These are phyloP conservation scores for Ceramica pisi DNA, from an alignment of 2,888 invertebrate genomes.

Conservation along the genomic window DNA sequence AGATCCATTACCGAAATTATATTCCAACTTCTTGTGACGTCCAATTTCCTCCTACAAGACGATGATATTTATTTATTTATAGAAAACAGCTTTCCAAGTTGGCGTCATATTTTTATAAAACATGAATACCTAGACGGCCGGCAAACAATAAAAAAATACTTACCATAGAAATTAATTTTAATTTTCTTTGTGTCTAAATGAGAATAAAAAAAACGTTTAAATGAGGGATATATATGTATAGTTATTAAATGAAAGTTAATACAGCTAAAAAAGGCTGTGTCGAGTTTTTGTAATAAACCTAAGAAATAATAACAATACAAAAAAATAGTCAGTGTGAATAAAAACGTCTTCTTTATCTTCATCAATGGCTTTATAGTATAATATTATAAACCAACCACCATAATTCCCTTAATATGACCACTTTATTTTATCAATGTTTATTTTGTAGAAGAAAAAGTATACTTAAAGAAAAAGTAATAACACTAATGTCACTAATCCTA, in stretches of 20 bases:
- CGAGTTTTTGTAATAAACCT: too few relatives aligned
- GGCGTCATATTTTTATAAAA: background rate
- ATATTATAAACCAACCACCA: background rate
- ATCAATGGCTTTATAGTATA: background rate
- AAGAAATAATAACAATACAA: too few relatives aligned
- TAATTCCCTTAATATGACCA: background rate
- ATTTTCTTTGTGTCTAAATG: background rate
- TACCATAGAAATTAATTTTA: background rate
- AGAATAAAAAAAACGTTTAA: background rate
- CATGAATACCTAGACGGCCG: background rate
- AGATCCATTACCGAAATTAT: constrained; percentile 39
- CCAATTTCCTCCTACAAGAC: constrained; percentile 29
- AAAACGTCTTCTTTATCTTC: background rate
- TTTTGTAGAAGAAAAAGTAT: background rate
- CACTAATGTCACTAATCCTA: background rate
- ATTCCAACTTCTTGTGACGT: constrained; percentile 13
- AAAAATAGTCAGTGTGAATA: too few relatives aligned
- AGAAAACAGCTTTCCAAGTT: constrained; percentile 24
- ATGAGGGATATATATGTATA: background rate
- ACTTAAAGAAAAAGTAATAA: background rate
- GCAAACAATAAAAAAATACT: constrained; percentile 11
- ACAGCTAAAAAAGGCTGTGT: too few relatives aligned
- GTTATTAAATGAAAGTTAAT: background rate
- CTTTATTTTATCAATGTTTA: background rate
- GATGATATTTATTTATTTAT: constrained; percentile 27